Evolutionary conservation across 2,113 vertebrate species (phyloP), one percentile per base, ranked within the genome.

Genomic region (Trematocara nigrifrons): DNA sequence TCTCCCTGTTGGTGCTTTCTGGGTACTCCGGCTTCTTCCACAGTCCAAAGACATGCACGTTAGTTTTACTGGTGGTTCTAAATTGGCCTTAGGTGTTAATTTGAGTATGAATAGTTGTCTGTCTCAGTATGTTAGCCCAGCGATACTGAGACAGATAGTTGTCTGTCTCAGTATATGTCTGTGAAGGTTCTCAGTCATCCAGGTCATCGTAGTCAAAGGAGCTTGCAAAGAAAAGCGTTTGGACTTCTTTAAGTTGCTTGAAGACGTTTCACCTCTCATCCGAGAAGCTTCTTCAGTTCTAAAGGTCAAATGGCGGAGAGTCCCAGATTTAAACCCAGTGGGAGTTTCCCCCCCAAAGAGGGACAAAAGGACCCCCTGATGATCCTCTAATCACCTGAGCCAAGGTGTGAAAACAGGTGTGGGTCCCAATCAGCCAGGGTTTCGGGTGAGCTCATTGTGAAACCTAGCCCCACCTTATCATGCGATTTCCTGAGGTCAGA

Each of bases 301-400:
- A 26, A 2, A 6, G 10, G 10, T 54, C 10, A 54, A 54, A 54
- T 54, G 52, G 52, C 6, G 52, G 20, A 0, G 20, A 54, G n/a
- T 20, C 51, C 0, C 51, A 53, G 52, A 54, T 22, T 1, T 6
- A 22, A 12, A 13, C 0, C 53, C 0, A 54, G 20, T 54, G 0
- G 53, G 53, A 54, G 20, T 26, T 0, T 7, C 20, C 6, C 2
- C 53, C 53, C 11, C 20, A 13, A 0, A 54, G 53, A 0, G 20
- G 3, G 53, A 54, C 53, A 54, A 54, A 26, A 54, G 11, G 53
- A 54, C 20, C 20, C 20, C 20, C 20, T 54, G 20, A 26, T 54
- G 20, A 4, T 3, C 53, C 6, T 0, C 52, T 54, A 54, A 6
- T 22, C 6, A 0, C 10, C 0, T 54, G 20, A 54, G 52, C 52